phyloP scores from a whole-genome alignment of 2,888 invertebrate genomes.

The Eueremaeus valkanovi region DNA sequence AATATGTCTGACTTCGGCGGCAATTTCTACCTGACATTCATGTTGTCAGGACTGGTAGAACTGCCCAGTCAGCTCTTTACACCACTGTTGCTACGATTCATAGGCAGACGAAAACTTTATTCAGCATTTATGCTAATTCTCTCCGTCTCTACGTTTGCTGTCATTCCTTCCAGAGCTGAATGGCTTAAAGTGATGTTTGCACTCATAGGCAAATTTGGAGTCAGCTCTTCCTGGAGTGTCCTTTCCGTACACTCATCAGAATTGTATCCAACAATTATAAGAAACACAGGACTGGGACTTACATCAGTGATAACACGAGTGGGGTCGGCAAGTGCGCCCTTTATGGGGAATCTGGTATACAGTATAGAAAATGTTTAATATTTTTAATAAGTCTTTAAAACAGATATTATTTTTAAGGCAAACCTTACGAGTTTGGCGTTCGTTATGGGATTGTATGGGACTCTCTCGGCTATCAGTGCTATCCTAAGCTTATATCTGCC shows the following conservation, averaged over 20 bases:
- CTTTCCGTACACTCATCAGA: background rate
- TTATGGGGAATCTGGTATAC: constrained; percentile 39
- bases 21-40: constrained; percentile 73
- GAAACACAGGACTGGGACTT: constrained; percentile 37
- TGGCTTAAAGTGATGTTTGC: constrained; percentile 8
- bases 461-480: constrained; percentile 31
- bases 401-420: constrained; percentile 4
- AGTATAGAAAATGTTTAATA: background rate
- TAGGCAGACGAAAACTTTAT: constrained; percentile 27
- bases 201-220: constrained; percentile 39
- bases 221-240: background rate
- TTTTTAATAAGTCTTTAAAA: background rate
- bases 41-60: constrained; percentile 73
- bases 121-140: background rate
- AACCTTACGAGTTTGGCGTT: background rate
- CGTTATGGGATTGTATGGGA: constrained; percentile 35
- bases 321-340: constrained; percentile 38
- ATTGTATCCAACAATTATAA: constrained; percentile 39
- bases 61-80: constrained; percentile 62
- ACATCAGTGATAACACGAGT: constrained; percentile 14
- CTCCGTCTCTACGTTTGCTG: background rate
- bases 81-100: constrained; percentile 18
- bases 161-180: background rate
- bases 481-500: constrained; percentile 37
- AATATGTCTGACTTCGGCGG: constrained; percentile 73